Percentiles rank a stretch among this genome's conserved stretches.
These are phyloP conservation scores for Hucho hucho DNA, from an alignment of 2,113 vertebrate genomes.

Conservation along the genomic window DNA sequence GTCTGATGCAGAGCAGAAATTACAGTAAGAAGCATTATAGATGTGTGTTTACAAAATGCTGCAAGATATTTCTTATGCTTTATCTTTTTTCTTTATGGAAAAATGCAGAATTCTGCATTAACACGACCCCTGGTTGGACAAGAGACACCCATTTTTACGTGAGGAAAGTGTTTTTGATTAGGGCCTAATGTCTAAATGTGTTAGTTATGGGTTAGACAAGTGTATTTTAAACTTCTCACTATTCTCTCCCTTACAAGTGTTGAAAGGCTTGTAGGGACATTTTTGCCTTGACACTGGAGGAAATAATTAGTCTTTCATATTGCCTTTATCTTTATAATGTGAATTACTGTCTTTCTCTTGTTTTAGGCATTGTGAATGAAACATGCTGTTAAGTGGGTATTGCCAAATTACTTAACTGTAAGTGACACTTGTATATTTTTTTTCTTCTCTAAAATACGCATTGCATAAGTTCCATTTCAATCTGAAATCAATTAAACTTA, in stretches of 20 bases:
- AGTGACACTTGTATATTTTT: slow-evolving; percentile 42
- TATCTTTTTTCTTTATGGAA: no score
- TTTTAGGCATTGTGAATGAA: slow-evolving; percentile 35
- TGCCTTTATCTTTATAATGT: slow-evolving; percentile 8
- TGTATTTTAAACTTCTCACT: no score
- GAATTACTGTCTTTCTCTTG: slow-evolving; percentile 1
- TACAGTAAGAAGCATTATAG: no score
- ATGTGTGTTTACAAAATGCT: no score
- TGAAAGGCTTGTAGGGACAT: neutral
- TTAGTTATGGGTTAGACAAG: no score
- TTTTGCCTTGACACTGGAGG: neutral
- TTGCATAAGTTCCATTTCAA: neutral
- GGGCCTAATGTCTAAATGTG: no score
- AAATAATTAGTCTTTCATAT: neutral
- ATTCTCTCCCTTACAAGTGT: no score
- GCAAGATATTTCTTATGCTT: no score
- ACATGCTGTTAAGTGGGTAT: slow-evolving; percentile 73
- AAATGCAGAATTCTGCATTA: no score
- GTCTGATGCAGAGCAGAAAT: no score
- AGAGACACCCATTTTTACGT: neutral
- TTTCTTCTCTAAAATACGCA: neutral
- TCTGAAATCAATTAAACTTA: no score
- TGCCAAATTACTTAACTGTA: slow-evolving; percentile 72
- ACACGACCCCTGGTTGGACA: neutral
- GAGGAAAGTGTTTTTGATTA: no score